Evolutionary conservation across 1,140 invertebrate genomes (phyloP).

Genomic region (Atta texana): DNA sequence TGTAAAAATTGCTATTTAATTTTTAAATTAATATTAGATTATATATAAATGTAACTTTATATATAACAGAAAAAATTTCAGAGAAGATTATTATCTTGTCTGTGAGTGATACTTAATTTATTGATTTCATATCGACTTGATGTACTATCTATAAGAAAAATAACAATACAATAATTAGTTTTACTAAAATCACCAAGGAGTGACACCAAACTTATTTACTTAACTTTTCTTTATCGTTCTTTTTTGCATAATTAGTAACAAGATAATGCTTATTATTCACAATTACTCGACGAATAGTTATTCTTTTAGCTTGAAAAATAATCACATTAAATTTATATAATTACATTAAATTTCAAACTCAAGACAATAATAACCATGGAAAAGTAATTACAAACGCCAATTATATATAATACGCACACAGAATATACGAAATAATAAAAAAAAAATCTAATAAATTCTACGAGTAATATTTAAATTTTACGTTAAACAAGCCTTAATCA

Average conservation of each 20-base stretch:
- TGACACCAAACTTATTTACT: background rate
- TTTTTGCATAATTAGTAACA: background rate
- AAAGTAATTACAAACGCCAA: conserved; percentile 60
- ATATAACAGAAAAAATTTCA: background rate
- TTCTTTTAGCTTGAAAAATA: conserved; percentile 16
- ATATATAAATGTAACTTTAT: conserved; percentile 1
- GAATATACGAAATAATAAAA: conserved; percentile 12
- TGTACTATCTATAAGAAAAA: background rate
- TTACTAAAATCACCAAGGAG: background rate
- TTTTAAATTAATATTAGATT: background rate
- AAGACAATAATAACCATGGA: conserved; percentile 66
- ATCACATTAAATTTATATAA: conserved; percentile 45
- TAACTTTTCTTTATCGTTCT: background rate
- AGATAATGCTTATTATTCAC: background rate
- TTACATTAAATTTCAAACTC: conserved; percentile 44
- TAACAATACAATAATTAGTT: background rate
- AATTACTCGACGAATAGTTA: background rate
- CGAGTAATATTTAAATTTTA: background rate
- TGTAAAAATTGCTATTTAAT: background rate
- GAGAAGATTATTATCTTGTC: background rate
- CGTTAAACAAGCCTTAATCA: background rate
- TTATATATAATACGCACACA: conserved; percentile 54
- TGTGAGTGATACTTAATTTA: background rate
- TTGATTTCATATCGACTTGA: background rate
- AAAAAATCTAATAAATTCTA: background rate